Evolutionary conservation across 2,113 vertebrate species (phyloP).

Genomic region (Hippolais icterina): DNA sequence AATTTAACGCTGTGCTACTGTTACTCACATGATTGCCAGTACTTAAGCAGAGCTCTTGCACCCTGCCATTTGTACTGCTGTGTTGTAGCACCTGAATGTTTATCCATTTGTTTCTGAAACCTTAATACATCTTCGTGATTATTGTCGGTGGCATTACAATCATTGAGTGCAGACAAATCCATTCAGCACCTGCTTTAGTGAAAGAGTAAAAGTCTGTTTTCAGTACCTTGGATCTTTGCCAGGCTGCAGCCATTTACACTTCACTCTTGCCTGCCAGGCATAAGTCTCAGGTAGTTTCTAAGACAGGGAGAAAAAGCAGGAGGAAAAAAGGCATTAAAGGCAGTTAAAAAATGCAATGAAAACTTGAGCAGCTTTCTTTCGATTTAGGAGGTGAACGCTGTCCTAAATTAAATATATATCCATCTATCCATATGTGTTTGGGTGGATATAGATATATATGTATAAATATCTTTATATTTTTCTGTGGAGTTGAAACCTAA

Average conservation of each 20-base stretch:
- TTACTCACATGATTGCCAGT: neutral
- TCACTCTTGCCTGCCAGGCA: neutral
- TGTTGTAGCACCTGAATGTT: neutral
- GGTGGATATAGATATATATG: neutral
- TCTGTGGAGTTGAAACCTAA: neutral
- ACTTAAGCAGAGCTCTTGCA: neutral
- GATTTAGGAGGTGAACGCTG: neutral
- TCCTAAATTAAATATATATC: neutral
- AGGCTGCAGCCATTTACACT: neutral
- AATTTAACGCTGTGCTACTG: neutral
- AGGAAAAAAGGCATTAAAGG: neutral
- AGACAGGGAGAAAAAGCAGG: neutral
- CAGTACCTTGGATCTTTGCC: neutral
- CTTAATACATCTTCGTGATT: neutral
- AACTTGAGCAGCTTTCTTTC: neutral
- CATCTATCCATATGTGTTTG: neutral
- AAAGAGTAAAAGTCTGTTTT: neutral
- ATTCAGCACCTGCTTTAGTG: neutral
- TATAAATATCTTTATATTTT: fast-evolving
- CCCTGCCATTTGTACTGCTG: neutral
- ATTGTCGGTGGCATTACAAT: neutral
- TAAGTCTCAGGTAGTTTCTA: neutral
- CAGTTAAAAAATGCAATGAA: neutral
- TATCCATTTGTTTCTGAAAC: neutral
- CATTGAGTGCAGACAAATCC: neutral